phyloP scores from a whole-genome alignment of 2,888 invertebrate species.

The Crioceris asparagi region DNA sequence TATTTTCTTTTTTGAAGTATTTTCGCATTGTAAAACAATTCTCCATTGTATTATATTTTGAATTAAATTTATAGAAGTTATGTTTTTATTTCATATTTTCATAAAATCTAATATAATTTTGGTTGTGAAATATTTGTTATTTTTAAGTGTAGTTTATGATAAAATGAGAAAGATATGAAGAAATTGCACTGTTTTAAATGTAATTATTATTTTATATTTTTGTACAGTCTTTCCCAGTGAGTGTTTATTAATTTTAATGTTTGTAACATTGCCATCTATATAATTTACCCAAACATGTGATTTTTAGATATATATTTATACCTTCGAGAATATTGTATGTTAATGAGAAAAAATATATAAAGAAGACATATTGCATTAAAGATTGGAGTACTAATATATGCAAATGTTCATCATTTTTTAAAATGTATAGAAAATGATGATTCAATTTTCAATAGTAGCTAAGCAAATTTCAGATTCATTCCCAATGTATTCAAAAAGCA shows the following conservation, averaged over 20 bases:
- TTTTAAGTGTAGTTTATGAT: slow-evolving; percentile 17
- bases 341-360: slow-evolving; percentile 2
- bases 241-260: slow-evolving; percentile 15
- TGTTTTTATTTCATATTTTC: slow-evolving; percentile 20
- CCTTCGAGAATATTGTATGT: slow-evolving; percentile 16
- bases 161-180: too few relatives aligned
- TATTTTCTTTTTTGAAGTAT: too few relatives aligned
- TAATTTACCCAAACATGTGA: slow-evolving; percentile 36
- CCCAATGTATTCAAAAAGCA: too few relatives aligned
- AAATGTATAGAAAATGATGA: not conserved
- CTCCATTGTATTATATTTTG: not conserved
- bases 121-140: slow-evolving; percentile 31
- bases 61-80: slow-evolving; percentile 8
- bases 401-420: slow-evolving; percentile 1
- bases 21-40: too few relatives aligned
- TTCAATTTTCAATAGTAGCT: too few relatives aligned
- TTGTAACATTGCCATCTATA: slow-evolving; percentile 31
- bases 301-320: slow-evolving; percentile 27
- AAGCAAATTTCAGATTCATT: too few relatives aligned
- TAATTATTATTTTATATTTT: not conserved
- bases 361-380: not conserved
- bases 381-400: not conserved
- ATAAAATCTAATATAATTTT: slow-evolving; percentile 23
- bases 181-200: slow-evolving; percentile 15
- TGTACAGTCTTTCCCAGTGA: not conserved